Base-by-base conservation (phyloP, 2,888 invertebrate genomes). In the Philhelius pedissequus region DNA sequence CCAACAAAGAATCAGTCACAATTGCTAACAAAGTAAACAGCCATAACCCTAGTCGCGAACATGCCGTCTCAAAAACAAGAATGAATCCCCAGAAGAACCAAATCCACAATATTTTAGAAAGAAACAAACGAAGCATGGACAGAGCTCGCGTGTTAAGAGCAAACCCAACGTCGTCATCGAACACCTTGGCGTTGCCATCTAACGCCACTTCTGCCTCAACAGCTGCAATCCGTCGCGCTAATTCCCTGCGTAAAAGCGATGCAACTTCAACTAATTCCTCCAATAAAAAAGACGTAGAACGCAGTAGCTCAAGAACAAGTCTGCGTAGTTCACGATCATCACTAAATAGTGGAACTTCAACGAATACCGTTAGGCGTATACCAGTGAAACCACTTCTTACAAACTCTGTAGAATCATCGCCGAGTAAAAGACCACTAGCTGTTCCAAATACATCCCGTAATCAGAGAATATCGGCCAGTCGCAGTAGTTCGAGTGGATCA, bases 311-410 rank as follows among this genome's bases (percentile, higher is more conserved):
- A 0, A 92, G 96, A 43, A 95, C 96, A 48, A 96, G 96, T 69
- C 92, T 97, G 15, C 93, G 96, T 25, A 96, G 97, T 88, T 97
- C 97, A 0, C 93, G 96, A 30, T 96, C 96, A 88, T 97, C 97
- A 0, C 92, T 97, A 68, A 96, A 96, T 89, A 97, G 96, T 89
- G 94, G 96, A 3, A 94, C 95, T 0, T 95, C 95, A 2, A 94
- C 94, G 0, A 95, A 95, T 69, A 97, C 97, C 0, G 96, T 97
- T 0, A 94, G 95, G 86, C 94, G 95, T 81, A 93, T 95, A 76
- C 94, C 95, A 91, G 1, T 91, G 92, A 92, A 38, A 91, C 93
- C 90, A 89, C 92, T 87, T 77, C 92, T 88, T 35, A 89, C 89
- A 88, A 93, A 87, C 11, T 90, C 90, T 13, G 89, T 89, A 1